phyloP scores from a whole-genome alignment of 2,888 invertebrate species.

The Tenthredo mesomela region DNA sequence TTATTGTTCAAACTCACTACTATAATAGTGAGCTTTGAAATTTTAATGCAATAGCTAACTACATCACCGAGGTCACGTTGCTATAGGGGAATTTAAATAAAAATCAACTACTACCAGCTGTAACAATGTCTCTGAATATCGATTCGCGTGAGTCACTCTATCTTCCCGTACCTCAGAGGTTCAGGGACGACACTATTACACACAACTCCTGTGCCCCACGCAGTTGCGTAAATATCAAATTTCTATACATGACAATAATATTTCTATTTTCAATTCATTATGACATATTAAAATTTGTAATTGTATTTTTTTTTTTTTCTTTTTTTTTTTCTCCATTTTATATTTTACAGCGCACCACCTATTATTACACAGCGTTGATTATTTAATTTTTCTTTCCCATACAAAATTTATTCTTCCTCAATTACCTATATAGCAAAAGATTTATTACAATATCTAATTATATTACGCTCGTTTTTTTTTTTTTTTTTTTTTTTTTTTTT shows the following conservation, averaged over 20 bases:
- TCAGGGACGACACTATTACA: constrained; percentile 57
- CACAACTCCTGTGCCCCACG: neutral
- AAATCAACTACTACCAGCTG: constrained; percentile 49
- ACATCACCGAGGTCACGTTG: neutral
- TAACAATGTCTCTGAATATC: constrained; percentile 60
- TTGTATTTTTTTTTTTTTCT: neutral
- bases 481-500: no score
- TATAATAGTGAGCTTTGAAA: neutral
- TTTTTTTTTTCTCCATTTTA: neutral
- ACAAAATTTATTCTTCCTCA: neutral
- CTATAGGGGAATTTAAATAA: constrained; percentile 25
- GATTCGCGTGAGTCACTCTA: constrained; percentile 66
- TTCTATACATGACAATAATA: neutral
- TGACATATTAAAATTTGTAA: neutral
- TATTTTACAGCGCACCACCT: neutral
- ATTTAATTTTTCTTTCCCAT: neutral
- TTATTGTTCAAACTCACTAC: neutral
- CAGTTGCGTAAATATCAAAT: neutral
- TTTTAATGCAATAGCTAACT: neutral
- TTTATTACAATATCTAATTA: constrained; percentile 12
- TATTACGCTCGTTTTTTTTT: neutral
- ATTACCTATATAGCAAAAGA: neutral
- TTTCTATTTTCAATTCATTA: neutral
- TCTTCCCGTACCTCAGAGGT: constrained; percentile 57
- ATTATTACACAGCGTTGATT: neutral